phyloP scores from a whole-genome alignment of 2,888 invertebrate genomes.

The Psococerastis gibbosa region DNA sequence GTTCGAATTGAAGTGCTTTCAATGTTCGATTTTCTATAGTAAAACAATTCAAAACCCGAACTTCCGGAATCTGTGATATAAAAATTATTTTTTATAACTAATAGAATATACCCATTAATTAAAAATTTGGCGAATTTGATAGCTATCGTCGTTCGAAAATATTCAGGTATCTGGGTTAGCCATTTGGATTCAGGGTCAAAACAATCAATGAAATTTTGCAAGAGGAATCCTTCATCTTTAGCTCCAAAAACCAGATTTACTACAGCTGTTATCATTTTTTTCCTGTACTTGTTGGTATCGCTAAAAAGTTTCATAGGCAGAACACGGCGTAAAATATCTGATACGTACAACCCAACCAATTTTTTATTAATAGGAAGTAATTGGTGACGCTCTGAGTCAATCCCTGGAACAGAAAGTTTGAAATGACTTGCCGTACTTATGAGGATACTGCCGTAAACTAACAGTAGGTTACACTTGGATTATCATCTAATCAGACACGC shows the following conservation, averaged over 20 bases:
- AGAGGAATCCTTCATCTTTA: not conserved
- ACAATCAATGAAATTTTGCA: not conserved
- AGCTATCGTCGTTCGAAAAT: not conserved
- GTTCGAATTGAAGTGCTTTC: constrained; percentile 1
- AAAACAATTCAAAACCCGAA: not conserved
- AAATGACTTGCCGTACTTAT: too few species aligned
- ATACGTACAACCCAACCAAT: not conserved
- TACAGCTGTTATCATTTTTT: not conserved
- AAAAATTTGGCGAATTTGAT: not conserved
- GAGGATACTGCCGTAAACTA: too few species aligned
- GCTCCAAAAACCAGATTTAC: not conserved
- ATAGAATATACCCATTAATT: not conserved
- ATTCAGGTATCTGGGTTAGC: not conserved
- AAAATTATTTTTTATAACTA: constrained; percentile 4
- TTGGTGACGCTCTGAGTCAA: too few species aligned
- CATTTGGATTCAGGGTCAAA: not conserved
- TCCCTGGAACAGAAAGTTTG: too few species aligned
- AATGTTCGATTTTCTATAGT: not conserved
- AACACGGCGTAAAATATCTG: constrained; percentile 1
- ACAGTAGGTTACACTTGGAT: too few species aligned
- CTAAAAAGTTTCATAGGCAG: constrained; percentile 1
- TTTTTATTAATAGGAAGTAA: not conserved
- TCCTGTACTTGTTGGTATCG: not conserved
- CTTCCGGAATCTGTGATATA: not conserved
- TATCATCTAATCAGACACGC: too few species aligned